Conservation (phyloP, 2,888 invertebrate species). For the Agriopis marginaria region DNA sequence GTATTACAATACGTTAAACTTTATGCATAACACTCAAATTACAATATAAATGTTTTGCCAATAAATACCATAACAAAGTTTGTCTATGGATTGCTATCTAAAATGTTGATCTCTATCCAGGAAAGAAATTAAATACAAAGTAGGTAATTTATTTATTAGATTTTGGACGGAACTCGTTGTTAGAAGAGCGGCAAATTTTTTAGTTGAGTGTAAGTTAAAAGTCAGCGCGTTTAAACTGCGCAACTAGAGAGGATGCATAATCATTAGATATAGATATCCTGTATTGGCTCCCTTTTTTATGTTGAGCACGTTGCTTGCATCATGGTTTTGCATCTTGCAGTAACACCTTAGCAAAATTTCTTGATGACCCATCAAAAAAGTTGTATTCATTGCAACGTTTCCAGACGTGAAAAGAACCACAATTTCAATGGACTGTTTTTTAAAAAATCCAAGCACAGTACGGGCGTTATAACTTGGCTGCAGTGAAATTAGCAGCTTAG, state of each 20-base stretch:
- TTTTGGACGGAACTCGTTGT: conserved; percentile 18
- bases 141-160: conserved; percentile 32
- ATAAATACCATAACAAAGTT: conserved; percentile 68
- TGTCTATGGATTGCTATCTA: conserved; percentile 57
- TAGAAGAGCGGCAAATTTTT: background rate
- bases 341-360: no score
- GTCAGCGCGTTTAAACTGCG: no score
- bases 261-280: no score
- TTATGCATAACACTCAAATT: conserved; percentile 40
- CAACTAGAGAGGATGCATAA: no score
- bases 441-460: background rate
- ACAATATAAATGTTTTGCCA: conserved; percentile 78
- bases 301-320: no score
- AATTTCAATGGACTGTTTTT: background rate
- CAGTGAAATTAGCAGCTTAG: no score
- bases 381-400: background rate
- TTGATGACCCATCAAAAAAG: background rate
- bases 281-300: no score
- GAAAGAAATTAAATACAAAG: conserved; percentile 32
- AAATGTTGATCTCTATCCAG: conserved; percentile 61
- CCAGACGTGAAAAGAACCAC: no score
- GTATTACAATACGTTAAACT: conserved; percentile 46
- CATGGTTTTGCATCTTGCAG: no score
- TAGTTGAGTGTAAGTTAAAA: background rate
- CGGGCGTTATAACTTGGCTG: no score